Evolutionary conservation across 2,113 vertebrate genomes (phyloP), one percentile per base, ranked within the genome.

Genomic region (Centropus unirufus): DNA sequence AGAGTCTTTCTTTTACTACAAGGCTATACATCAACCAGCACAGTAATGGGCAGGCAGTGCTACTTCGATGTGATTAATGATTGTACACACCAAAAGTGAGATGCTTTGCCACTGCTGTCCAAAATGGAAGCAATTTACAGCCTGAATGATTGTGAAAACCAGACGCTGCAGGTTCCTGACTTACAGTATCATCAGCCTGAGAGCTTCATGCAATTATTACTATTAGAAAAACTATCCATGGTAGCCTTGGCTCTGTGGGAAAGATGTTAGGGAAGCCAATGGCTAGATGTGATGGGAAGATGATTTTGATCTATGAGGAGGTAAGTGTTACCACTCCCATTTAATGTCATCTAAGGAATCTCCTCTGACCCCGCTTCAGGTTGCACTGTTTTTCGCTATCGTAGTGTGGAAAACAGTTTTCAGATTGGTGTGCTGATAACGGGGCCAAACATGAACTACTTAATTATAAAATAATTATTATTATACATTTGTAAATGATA

Each of bases 61-160:
- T 87, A 55, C 94, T 91, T 90, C 75, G 61, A 42, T 80, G 54
- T 94, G 84, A 90, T 70, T 92, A 93, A 95, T 76, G 89, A 93
- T 89, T 44, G 57, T 82, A 87, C 93, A 90, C 89, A 91, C 89
- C 69, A 36, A 87, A 91, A 91, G 57, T 77, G 75, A 96, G 82
- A 85, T 95, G 59, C 83, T 95, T 89, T 88, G 82, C 87, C 52
- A 55, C 76, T 97, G 95, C 92, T 77, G 63, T 77, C 82, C 85
- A 95, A 85, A 74, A 83, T 75, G 57, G 87, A 91, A 95, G 84
- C 89, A 83, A 96, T 96, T 94, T 95, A 88, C 42, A 88, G 72
- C 67, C 55, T 80, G 81, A 73, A 83, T 83, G 67, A 76, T 62
- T 72, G 77, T 61, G 27, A 93, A 95, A 91, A 96, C 52, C 87